These are phyloP conservation scores for Anthophora plumipes DNA, from an alignment of 2,888 invertebrate species.

Conservation along the genomic window DNA sequence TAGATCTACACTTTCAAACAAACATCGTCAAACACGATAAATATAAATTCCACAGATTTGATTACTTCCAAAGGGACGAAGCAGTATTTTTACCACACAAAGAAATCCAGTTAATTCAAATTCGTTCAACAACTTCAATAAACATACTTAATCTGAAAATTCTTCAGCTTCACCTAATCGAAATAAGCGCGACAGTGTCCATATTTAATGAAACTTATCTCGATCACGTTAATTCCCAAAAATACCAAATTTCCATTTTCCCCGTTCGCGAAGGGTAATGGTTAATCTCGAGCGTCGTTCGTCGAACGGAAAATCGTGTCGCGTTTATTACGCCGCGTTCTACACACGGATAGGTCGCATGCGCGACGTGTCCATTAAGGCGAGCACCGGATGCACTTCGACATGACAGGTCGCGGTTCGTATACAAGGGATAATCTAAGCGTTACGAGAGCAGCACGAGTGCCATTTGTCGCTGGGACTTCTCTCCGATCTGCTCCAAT, in stretches of 20 bases:
- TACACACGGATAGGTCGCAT: conserved; percentile 44
- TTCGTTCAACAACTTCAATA: conserved; percentile 34
- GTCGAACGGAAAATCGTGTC: conserved; percentile 44
- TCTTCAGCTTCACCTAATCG: conserved; percentile 37
- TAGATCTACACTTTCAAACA: too few species aligned
- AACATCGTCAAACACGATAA: background rate
- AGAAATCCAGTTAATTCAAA: conserved; percentile 43
- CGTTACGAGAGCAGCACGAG: conserved; percentile 65
- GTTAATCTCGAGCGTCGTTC: background rate
- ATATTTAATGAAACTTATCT: conserved; percentile 20
- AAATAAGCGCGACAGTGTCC: conserved; percentile 34
- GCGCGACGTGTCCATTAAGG: conserved; percentile 60
- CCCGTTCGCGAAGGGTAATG: conserved; percentile 22
- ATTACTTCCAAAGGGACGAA: conserved; percentile 24
- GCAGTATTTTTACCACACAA: conserved; percentile 10
- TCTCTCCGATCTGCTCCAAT: conserved; percentile 77
- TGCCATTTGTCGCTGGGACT: conserved; percentile 73
- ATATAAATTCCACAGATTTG: background rate
- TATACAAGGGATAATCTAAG: conserved; percentile 65
- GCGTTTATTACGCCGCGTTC: conserved; percentile 44
- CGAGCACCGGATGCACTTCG: conserved; percentile 66
- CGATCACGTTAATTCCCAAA: background rate
- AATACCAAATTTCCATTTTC: background rate
- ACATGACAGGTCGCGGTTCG: conserved; percentile 64
- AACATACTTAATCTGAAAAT: conserved; percentile 24